These are phyloP conservation scores for Plectropomus leopardus DNA, from an alignment of 2,113 vertebrate genomes.

Conservation along the genomic window DNA sequence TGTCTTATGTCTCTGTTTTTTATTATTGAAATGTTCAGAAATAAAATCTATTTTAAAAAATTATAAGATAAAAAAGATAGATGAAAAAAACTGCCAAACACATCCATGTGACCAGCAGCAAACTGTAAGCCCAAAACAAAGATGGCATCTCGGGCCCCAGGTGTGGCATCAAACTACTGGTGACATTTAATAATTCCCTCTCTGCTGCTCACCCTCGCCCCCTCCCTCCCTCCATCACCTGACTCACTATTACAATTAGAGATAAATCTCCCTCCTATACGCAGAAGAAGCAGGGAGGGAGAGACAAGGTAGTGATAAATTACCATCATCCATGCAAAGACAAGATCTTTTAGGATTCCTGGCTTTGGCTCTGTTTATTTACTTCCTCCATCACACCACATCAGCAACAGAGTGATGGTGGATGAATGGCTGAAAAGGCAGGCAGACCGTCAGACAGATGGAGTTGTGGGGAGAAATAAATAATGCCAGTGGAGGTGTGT, in stretches of 20 bases:
- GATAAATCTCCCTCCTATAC: constrained; percentile 68
- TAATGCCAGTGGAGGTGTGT: constrained; percentile 70
- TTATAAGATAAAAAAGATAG: too few species aligned
- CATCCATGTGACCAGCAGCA: constrained; percentile 57
- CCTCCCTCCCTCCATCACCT: constrained; percentile 56
- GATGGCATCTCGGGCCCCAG: constrained; percentile 69
- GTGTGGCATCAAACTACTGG: constrained; percentile 72
- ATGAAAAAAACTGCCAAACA: constrained; percentile 50
- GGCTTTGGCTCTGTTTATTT: constrained; percentile 79
- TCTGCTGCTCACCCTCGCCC: constrained; percentile 34
- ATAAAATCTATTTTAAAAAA: too few species aligned
- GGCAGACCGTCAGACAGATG: constrained; percentile 74
- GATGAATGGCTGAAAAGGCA: constrained; percentile 68
- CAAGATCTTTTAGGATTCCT: constrained; percentile 80
- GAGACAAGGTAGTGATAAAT: constrained; percentile 71
- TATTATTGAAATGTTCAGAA: too few species aligned
- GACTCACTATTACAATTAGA: constrained; percentile 74
- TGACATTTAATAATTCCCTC: constrained; percentile 79
- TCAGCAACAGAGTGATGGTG: constrained; percentile 72
- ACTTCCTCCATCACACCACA: constrained; percentile 74
- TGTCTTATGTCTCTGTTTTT: too few species aligned
- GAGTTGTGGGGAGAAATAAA: constrained; percentile 71
- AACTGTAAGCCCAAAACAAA: constrained; percentile 67
- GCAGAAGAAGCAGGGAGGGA: constrained; percentile 32
- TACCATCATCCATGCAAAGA: constrained; percentile 76